Conservation (phyloP, 2,113 vertebrate species). For the Phalacrocorax carbo region DNA sequence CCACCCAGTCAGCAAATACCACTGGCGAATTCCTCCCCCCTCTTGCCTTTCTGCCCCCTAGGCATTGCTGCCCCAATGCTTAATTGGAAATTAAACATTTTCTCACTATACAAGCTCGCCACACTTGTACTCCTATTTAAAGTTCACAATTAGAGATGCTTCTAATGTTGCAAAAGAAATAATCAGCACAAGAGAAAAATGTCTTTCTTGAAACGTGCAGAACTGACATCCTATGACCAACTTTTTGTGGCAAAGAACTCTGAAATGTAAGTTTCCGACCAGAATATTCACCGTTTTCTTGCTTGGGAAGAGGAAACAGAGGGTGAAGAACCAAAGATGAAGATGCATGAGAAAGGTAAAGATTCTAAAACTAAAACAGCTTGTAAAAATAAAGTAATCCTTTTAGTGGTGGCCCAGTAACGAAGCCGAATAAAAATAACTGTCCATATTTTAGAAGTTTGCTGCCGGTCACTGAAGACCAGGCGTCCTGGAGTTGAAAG, state of each 20-base stretch:
- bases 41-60: constrained; percentile 14
- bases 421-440: not conserved
- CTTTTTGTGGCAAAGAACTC: not conserved
- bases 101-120: constrained; percentile 1
- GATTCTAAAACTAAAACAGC: not conserved
- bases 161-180: not conserved
- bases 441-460: not conserved
- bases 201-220: not conserved
- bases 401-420: not conserved
- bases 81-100: constrained; percentile 65
- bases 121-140: constrained; percentile 33
- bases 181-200: not conserved
- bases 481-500: not conserved
- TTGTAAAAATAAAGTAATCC: not conserved
- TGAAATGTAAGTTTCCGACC: not conserved
- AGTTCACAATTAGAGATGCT: constrained; percentile 27
- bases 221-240: not conserved
- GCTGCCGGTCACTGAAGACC: not conserved
- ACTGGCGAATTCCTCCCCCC: not conserved
- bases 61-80: constrained; percentile 4
- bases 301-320: not conserved
- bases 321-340: not conserved
- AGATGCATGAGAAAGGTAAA: not conserved
- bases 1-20: constrained; percentile 37
- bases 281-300: not conserved